Evolutionary conservation across 2,888 invertebrate species (phyloP), one percentile per base, ranked within the genome.

Genomic region (Trichacis sp.): DNA sequence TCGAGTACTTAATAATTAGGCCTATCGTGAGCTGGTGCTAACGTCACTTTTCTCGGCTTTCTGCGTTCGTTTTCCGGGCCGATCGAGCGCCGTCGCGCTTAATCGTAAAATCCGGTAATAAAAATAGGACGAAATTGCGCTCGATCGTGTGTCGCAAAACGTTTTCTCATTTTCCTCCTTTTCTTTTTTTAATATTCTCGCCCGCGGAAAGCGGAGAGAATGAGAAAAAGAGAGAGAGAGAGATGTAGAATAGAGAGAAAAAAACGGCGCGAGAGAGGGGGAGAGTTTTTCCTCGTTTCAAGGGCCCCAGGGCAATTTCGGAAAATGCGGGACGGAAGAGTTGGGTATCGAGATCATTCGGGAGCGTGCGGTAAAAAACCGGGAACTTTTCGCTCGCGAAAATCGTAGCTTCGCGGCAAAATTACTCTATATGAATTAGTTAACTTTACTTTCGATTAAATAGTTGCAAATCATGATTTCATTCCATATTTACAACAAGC

Each of bases 21-120:
- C 83, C 83, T 83, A 81, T 78, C 76, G 75, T 83, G 81, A 82
- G 81, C 80, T 82, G 79, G 76, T 79, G 77, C 77, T 77, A 79
- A 71, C 69, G 55, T 52, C 29, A 1, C 49, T 38, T 42, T 1
- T 57, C 18, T 36, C 36, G 11, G 11, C 11, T 36, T 36, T 12
- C 36, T 12, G 14, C 9, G n/a, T 12, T 12, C 36, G 42, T 12
- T 15, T 42, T 15, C 6, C 36, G 36, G n/a, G 45, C 45, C 45
- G 45, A 19, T 15, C 29, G 29, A 29, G 18, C 47, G 47, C 17
- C 12, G 18, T 33, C 30, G 48, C 20, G 47, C 51, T 40, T 19
- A 58, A 57, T 63, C 63, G 56, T 57, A 56, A 53, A 63, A 56
- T 52, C 53, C 43, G 19, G 52, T 63, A 63, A 63, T 52, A 63